Evolutionary conservation across 2,113 vertebrate genomes (phyloP), one percentile per base, ranked within the genome.

Genomic region (Lutjanus erythropterus): DNA sequence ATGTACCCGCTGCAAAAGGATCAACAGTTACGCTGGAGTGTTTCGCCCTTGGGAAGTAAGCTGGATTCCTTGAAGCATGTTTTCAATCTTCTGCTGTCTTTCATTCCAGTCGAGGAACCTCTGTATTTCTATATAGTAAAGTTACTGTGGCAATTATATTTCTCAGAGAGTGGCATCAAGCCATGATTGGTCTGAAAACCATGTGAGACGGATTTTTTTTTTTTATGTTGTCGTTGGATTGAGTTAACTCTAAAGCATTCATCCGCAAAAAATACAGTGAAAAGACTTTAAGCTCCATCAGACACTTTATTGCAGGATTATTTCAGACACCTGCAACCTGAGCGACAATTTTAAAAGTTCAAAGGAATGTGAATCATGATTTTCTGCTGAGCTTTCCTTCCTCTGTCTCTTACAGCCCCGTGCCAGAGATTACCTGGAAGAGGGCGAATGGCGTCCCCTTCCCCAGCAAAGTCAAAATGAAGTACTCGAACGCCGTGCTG

Each of bases 21-120:
- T 96, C 97, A 33, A 96, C 96, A 74, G 97, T 97, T 90, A 97
- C 94, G 53, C 94, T 99, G 64, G 97, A 99, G 87, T 99, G 97
- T 88, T 99, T 98, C 90, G 97, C 97, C 31, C 95, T 99, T 16
- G 97, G 97, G 90, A 98, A 99, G 97, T 99, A 96, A 96, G 97
- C 72, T 95, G 81, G 80, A 91, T 86, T 91, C 84, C 80, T 86
- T 79, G 21, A 87, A 81, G 86, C 87, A 80, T 90, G 86, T 89
- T 91, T 91, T 90, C 81, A 91, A 78, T 90, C 84, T 87, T 61
- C 75, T 59, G 31, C 71, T 56, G 65, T 75, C 75, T 86, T 78
- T 85, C 73, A 78, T 83, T 88, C 27, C 60, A 67, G 59, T 80
- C 5, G 31, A 60, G 35, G 46, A 85, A 79, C 39, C 52, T 77